Percentiles rank a stretch among this genome's conserved stretches.
These are phyloP conservation scores for Brachionus sp. DNA, from an alignment of 1,140 invertebrate species.

Conservation along the genomic window DNA sequence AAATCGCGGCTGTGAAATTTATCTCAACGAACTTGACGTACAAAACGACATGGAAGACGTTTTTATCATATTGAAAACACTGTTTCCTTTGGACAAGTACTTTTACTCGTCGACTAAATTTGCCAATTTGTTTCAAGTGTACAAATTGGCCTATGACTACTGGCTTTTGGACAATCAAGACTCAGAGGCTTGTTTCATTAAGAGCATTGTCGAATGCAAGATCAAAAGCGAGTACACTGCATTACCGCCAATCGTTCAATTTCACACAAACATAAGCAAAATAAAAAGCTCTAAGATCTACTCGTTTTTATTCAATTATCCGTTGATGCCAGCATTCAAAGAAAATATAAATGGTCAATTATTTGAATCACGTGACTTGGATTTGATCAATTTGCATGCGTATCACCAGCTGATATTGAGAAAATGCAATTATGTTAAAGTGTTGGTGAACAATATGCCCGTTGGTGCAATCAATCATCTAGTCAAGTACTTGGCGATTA, in stretches of 20 bases:
- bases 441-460: background rate
- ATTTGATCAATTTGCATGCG: background rate
- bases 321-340: background rate
- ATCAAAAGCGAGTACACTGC: background rate
- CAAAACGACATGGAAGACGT: background rate
- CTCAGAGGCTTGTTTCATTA: background rate
- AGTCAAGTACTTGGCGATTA: background rate
- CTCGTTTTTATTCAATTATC: background rate
- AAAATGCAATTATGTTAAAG: background rate
- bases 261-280: background rate
- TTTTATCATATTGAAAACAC: background rate
- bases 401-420: background rate
- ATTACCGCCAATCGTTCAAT: background rate
- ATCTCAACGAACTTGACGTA: background rate
- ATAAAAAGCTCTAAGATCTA: background rate
- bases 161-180: background rate
- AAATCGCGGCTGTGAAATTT: constrained; percentile 34
- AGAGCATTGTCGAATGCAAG: background rate
- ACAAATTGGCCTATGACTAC: constrained; percentile 1
- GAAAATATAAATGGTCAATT: background rate
- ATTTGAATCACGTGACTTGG: background rate
- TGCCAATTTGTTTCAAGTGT: background rate
- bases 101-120: background rate
- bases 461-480: background rate
- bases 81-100: background rate